These are phyloP conservation scores for Neuroscelio doddi DNA, from an alignment of 2,888 invertebrate species.

Conservation along the genomic window DNA sequence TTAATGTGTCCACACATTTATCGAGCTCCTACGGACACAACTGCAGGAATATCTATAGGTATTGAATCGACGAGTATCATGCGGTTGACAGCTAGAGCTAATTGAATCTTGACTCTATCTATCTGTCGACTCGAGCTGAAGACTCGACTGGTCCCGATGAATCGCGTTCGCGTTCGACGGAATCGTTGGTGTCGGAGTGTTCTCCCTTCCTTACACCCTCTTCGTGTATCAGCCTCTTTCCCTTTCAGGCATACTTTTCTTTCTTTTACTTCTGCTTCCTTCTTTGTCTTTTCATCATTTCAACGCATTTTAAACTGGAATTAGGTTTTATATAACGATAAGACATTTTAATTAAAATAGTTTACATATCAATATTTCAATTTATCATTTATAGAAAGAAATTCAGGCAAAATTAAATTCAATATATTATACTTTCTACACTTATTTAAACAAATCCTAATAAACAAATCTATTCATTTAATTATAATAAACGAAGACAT, in stretches of 20 bases:
- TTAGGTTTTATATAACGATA: too few species aligned
- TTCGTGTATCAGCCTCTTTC: slow-evolving; percentile 37
- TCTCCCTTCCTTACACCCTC: slow-evolving; percentile 46
- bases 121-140: slow-evolving; percentile 65
- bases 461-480: too few species aligned
- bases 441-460: too few species aligned
- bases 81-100: slow-evolving; percentile 70
- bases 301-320: background rate
- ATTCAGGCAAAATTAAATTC: too few species aligned
- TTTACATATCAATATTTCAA: too few species aligned
- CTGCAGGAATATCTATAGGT: slow-evolving; percentile 51
- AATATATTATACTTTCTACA: too few species aligned
- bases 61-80: slow-evolving; percentile 70
- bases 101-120: slow-evolving; percentile 71
- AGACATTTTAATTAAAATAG: too few species aligned
- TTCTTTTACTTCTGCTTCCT: slow-evolving; percentile 11
- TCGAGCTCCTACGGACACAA: slow-evolving; percentile 21
- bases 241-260: slow-evolving; percentile 16
- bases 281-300: slow-evolving; percentile 8
- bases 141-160: slow-evolving; percentile 59
- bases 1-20: slow-evolving; percentile 44
- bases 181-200: slow-evolving; percentile 51
- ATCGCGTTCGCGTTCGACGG: slow-evolving; percentile 59
- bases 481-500: too few species aligned
- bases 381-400: too few species aligned